Conservation (phyloP, 2,888 invertebrate species). For the Noctua comes region DNA sequence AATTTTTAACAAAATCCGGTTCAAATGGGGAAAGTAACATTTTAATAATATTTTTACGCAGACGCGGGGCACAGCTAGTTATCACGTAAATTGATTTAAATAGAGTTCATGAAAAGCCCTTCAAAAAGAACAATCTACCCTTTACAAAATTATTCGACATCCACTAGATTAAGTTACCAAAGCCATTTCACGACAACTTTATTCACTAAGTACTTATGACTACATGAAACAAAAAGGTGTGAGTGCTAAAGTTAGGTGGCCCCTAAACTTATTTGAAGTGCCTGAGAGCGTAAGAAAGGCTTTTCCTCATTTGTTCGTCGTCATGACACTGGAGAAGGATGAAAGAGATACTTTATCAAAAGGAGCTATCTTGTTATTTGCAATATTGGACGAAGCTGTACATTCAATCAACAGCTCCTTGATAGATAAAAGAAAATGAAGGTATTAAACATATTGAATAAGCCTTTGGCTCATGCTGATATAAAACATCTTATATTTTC, state of each 20-base stretch:
- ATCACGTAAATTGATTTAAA: neutral
- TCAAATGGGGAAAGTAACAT: too few relatives aligned
- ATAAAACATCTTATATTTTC: neutral
- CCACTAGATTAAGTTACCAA: slow-evolving; percentile 13
- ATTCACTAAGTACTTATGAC: slow-evolving; percentile 43
- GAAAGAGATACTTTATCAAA: slow-evolving; percentile 22
- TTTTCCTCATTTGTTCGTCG: slow-evolving; percentile 54
- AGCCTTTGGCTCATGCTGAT: neutral
- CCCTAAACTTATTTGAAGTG: slow-evolving; percentile 65
- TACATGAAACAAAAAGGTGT: slow-evolving; percentile 65
- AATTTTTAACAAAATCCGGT: too few relatives aligned
- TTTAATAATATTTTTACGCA: too few relatives aligned
- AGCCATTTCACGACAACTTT: slow-evolving; percentile 24
- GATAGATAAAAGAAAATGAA: neutral
- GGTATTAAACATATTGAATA: neutral
- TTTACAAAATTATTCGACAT: slow-evolving; percentile 3
- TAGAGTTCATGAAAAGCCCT: neutral
- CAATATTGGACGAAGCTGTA: slow-evolving; percentile 2
- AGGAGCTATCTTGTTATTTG: slow-evolving; percentile 2
- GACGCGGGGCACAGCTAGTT: too few relatives aligned
- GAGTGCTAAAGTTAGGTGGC: slow-evolving; percentile 65
- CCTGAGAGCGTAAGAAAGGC: slow-evolving; percentile 29
- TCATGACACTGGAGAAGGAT: slow-evolving; percentile 24
- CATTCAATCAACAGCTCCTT: slow-evolving; percentile 1
- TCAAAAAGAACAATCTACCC: neutral